Evolutionary conservation across 2,888 invertebrate genomes (phyloP), one percentile per base, ranked within the genome.

Genomic region (Byasa hedistus): DNA sequence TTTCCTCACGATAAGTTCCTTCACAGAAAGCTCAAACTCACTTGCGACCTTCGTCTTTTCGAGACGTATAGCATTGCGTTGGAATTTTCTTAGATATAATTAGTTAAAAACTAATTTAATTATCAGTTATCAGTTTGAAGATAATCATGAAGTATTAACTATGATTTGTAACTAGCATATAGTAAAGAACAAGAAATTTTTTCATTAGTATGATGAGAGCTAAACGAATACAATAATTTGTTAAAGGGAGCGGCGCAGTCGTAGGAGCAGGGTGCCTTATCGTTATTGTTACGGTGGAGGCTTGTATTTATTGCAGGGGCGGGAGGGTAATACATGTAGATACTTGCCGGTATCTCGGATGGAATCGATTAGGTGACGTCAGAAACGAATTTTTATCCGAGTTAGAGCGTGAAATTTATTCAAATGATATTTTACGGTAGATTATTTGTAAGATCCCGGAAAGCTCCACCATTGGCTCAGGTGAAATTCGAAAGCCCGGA

Each of bases 391-490:
- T 78, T 79, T 76, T 79, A 75, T 78, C 73, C 73, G 69, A 72
- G 70, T 69, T 73, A 72, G 67, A 69, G 72, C 76, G 74, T 73
- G 77, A 81, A 83, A 84, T 83, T 81, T 81, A 83, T 83, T 83
- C 79, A 80, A 81, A 82, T 81, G 77, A 79, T 78, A 79, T 82
- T 82, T 80, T 73, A 80, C 76, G 78, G 76, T 74, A 78, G 77
- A 82, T 79, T 79, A 79, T 80, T 76, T 69, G 75, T 69, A 69
- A 75, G 75, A 79, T 78, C 75, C 74, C 71, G n/a, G 75, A 73
- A 72, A 70, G 70, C 68, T 68, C 70, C 67, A 66, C 52, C 52
- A 39, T 48, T 70, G 55, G 69, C 70, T 69, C 72, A 74, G 73
- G 75, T 76, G 73, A 72, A 73, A 75, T 76, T 75, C 72, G 71